Percentiles rank a stretch among this genome's conserved stretches.
Evolutionary conservation across 2,888 invertebrate genomes (phyloP).

Genomic region (Calameuta idolon): DNA sequence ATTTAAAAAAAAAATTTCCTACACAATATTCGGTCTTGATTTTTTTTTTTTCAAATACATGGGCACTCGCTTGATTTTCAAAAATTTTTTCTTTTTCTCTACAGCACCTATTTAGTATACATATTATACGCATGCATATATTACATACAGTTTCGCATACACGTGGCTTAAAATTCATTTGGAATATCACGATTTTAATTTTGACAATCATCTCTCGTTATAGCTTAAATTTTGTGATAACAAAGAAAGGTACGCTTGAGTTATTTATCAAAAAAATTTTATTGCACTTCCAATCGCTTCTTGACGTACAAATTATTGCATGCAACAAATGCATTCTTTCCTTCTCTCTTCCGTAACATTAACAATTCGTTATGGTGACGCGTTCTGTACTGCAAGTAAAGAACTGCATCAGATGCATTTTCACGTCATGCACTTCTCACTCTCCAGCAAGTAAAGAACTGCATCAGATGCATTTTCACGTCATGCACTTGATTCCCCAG

Average conservation of each 20-base stretch:
- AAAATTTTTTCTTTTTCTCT: conserved; percentile 15
- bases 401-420: not conserved
- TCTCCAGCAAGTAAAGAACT: not conserved
- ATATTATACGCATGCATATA: not conserved
- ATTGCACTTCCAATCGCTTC: not conserved
- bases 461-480: not conserved
- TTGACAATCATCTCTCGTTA: not conserved
- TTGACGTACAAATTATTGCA: not conserved
- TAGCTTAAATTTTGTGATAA: not conserved
- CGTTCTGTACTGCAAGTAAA: not conserved
- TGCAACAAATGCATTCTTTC: not conserved
- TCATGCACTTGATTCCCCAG: not conserved
- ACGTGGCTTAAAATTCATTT: not conserved
- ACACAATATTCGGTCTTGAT: not conserved
- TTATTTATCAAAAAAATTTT: not conserved
- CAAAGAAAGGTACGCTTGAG: not conserved
- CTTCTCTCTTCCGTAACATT: not conserved
- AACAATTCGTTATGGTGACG: not conserved
- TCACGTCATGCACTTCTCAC: not conserved
- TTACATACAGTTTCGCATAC: not conserved
- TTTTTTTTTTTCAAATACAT: not conserved
- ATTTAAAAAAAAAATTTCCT: not conserved
- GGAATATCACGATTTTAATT: not conserved
- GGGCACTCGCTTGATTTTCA: conserved; percentile 24
- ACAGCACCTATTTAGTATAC: not conserved